A percentile compares a stretch with the other conserved stretches of the same genome.
phyloP scores from a whole-genome alignment of 2,113 vertebrate genomes.

The Stigmatopora argus region DNA sequence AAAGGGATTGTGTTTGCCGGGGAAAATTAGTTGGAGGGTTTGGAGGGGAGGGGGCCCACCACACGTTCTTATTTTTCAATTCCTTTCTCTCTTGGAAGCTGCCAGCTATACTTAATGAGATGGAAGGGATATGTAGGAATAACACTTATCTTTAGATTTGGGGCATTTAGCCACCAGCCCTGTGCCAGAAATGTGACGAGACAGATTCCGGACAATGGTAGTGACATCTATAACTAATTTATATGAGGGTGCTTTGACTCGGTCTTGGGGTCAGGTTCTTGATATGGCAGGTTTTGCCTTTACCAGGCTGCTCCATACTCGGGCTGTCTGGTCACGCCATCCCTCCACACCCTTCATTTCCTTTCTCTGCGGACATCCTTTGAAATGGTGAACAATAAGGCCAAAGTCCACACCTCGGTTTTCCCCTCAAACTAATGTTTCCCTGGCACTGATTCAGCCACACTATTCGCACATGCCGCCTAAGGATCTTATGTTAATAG shows the following conservation, averaged over 20 bases:
- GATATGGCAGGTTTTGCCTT: conserved; percentile 20
- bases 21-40: background rate
- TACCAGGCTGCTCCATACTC: conserved; percentile 12
- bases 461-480: background rate
- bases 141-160: conserved; percentile 31
- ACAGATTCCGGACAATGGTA: conserved; percentile 42
- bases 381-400: conserved; percentile 55
- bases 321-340: conserved; percentile 11
- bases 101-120: conserved; percentile 48
- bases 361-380: conserved; percentile 51
- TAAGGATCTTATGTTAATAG: conserved; percentile 10
- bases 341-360: conserved; percentile 46
- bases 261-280: conserved; percentile 25
- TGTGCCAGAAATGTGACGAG: conserved; percentile 31
- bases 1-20: conserved; percentile 33
- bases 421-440: conserved; percentile 33
- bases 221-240: conserved; percentile 56
- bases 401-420: conserved; percentile 45
- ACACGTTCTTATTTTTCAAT: conserved; percentile 40
- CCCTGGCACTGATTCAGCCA: conserved; percentile 22
- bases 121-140: conserved; percentile 39
- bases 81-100: conserved; percentile 36
- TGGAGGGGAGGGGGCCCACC: background rate
- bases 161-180: conserved; percentile 31
- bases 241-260: conserved; percentile 41